Evolutionary conservation across 2,113 vertebrate species (phyloP), one percentile per base, ranked within the genome.

Genomic region (Bos javanicus): DNA sequence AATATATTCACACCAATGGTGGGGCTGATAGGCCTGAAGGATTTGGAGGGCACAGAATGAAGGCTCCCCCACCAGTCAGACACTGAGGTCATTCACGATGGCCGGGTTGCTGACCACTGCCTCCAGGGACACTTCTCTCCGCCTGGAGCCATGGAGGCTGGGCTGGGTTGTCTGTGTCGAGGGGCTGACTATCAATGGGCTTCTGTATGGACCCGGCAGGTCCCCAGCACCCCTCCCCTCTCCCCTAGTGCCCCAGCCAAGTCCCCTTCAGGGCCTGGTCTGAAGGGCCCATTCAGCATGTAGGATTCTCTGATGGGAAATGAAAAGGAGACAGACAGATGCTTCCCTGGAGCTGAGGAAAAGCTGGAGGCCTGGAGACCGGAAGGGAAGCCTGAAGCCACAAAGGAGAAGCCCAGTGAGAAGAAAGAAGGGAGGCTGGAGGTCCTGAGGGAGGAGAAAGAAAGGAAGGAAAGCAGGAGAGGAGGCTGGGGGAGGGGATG

Each of bases 251-350:
- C 80, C 87, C 67, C 39, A 92, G 96, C 96, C 95, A 97, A 96
- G 54, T 95, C 94, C 91, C 97, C 96, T 98, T 83, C 96, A 94
- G 91, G 84, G 83, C 46, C 93, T 71, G 43, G 67, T 94, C 94
- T 97, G 95, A 98, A 98, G 98, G 97, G 91, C 71, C 97, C 96
- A 97, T 97, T 98, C 97, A 98, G 94, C 88, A 90, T 64, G 95
- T 95, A 82, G 95, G 94, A 96, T 91, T 96, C 97, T 96, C 97
- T 56, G 82, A 94, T 94, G 97, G 43, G 92, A 92, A 92, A 67
- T 92, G 91, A 95, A 97, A 97, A 91, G 76, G 78, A 95, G 89
- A 96, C 43, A 90, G 94, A 93, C 85, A 74, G 90, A 97, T 60
- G 84, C 90, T 82, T 93, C 90, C 52, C 9, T 84, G 91, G 74